Base-by-base conservation (phyloP, 2,888 invertebrate species). In the Trachelus troglodyta region DNA sequence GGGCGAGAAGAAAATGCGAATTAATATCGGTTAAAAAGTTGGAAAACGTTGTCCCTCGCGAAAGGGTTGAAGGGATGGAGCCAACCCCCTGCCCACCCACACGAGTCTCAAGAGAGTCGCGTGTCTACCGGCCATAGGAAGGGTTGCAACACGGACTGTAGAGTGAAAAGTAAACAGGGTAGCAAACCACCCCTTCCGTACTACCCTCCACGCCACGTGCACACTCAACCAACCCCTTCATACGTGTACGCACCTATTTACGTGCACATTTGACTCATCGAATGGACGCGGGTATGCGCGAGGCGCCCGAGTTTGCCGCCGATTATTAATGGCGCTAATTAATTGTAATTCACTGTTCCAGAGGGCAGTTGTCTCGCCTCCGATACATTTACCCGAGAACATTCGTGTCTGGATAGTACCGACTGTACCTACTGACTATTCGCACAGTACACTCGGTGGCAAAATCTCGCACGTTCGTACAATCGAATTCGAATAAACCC, bases 121-220 rank as follows among this genome's bases (percentile, higher is more conserved):
- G 78, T 78, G 75, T 73, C 78, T 75, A 69, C 71, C 71, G 73
- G 34, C 73, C 78, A 78, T 78, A 73, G 76, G 23, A 71, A 69
- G 73, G 37, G 40, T 68, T 74, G 77, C 75, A 77, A 80, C 79
- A 80, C 73, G 79, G 74, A 35, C 75, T 71, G 40, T 69, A 73
- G 76, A 81, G 81, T 81, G 78, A 81, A 81, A 76, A 77, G 81
- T 77, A 79, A 79, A 81, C 81, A 79, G 76, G 73, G 74, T 31
- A 31, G 30, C 37, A 33, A 71, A 71, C 71, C 71, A 71, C 71
- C 71, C 71, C 71, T 12, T 33, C 71, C 71, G 56, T 56, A 23
- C 56, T 56, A 56, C 56, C 56, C 56, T 56, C 9, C 56, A 23
- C 23, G 23, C 56, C 71, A 71, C 71, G 71, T 34, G 71, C 71